These are phyloP conservation scores for Thymallus thymallus DNA, from an alignment of 2,113 vertebrate species.

Conservation along the genomic window DNA sequence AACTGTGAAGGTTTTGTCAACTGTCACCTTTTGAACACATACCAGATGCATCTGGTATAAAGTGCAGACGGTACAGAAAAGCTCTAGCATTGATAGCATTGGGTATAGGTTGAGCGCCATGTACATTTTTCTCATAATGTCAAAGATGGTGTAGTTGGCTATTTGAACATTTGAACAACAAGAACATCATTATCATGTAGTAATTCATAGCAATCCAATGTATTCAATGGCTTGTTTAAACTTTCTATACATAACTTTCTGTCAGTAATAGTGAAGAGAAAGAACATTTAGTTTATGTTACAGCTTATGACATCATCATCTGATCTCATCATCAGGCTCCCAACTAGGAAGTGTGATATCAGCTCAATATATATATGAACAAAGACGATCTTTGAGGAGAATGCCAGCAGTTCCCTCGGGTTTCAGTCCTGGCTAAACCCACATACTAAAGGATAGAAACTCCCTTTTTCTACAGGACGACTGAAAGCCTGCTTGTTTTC, in stretches of 20 bases:
- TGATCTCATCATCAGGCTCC: conserved; percentile 34
- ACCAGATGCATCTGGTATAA: not conserved
- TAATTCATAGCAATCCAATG: too few relatives aligned
- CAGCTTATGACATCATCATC: not conserved
- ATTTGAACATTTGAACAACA: too few relatives aligned
- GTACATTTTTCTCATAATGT: too few relatives aligned
- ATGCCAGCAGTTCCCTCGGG: conserved; percentile 64
- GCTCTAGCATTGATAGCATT: too few relatives aligned
- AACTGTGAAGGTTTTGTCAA: conserved; percentile 17
- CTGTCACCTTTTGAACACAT: conserved; percentile 18
- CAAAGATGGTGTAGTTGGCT: too few relatives aligned
- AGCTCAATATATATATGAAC: conserved; percentile 71
- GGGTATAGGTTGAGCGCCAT: too few relatives aligned
- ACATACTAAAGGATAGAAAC: conserved; percentile 55
- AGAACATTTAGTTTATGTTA: not conserved
- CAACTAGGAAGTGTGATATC: conserved; percentile 72
- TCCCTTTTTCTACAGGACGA: conserved; percentile 56
- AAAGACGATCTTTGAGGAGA: conserved; percentile 79
- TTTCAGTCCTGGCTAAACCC: conserved; percentile 66
- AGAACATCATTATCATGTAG: too few relatives aligned
- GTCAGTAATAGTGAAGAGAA: too few relatives aligned
- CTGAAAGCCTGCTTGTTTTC: conserved; percentile 80
- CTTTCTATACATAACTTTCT: too few relatives aligned
- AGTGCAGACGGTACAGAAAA: not conserved
- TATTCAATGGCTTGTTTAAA: too few relatives aligned